Conservation (phyloP, 2,113 vertebrate species). For the Litocranius walleri region DNA sequence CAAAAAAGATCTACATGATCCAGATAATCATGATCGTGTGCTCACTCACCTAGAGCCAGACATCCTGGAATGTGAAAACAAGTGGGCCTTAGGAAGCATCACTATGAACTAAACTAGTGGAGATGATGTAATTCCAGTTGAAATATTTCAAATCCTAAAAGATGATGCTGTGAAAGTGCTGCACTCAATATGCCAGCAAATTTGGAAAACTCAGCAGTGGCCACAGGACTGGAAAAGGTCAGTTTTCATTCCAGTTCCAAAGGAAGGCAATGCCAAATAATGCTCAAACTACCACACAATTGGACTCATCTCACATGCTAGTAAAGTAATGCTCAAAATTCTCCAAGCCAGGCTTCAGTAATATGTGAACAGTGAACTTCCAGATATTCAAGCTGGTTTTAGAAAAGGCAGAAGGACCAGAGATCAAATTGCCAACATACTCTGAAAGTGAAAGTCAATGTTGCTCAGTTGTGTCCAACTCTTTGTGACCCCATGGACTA, state of each 20-base stretch:
- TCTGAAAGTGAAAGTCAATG: not conserved
- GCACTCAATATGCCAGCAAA: not conserved
- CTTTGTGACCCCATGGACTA: not conserved
- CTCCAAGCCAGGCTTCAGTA: not conserved
- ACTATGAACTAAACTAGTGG: not conserved
- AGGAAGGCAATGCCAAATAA: not conserved
- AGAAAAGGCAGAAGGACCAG: not conserved
- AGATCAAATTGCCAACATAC: not conserved
- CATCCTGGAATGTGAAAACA: not conserved
- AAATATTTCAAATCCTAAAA: not conserved
- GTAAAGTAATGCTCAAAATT: not conserved
- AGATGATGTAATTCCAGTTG: not conserved
- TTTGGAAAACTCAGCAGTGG: not conserved
- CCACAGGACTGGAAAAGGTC: not conserved
- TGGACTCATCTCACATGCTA: not conserved
- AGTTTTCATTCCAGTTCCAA: not conserved
- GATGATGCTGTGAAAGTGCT: not conserved
- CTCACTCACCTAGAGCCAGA: not conserved
- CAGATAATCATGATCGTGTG: fast-evolving
- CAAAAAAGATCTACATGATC: not conserved
- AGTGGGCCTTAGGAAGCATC: not conserved
- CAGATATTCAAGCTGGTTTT: not conserved
- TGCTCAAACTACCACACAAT: not conserved
- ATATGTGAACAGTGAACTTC: not conserved
- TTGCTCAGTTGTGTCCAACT: not conserved